Conservation (phyloP, 2,113 vertebrate species). For the Hippocampus guttulatus region DNA sequence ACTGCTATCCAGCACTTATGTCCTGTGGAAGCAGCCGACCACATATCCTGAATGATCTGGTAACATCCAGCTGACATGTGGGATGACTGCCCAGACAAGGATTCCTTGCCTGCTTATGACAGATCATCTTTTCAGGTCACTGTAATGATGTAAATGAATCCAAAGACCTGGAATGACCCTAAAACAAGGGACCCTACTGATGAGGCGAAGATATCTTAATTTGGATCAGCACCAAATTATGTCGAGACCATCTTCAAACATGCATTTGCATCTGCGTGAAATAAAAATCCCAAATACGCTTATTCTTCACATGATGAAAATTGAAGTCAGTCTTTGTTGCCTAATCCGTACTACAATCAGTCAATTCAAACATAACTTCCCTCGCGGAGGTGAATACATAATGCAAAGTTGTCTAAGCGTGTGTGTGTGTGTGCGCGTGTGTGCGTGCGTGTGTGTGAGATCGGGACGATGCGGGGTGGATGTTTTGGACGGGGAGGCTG, state of each 20-base stretch:
- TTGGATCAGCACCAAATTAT: background rate
- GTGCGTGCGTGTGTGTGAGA: background rate
- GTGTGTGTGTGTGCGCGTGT: background rate
- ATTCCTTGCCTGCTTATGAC: no score
- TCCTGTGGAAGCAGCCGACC: slow-evolving; percentile 90
- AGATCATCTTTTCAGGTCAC: no score
- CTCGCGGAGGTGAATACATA: background rate
- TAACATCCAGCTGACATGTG: slow-evolving; percentile 58
- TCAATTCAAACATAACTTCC: background rate
- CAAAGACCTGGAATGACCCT: background rate
- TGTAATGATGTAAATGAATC: no score
- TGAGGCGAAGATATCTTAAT: background rate
- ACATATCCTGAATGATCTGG: slow-evolving; percentile 90
- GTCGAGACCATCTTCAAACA: background rate
- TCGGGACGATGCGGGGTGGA: slow-evolving; percentile 41
- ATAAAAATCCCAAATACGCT: background rate
- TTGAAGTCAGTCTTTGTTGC: background rate
- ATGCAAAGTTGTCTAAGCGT: background rate
- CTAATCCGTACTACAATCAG: background rate
- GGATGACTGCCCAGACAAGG: background rate
- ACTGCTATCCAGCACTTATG: slow-evolving; percentile 78
- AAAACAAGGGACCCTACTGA: background rate
- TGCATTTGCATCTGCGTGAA: background rate
- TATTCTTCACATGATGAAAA: background rate
- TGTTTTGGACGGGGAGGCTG: slow-evolving; percentile 52